Conservation (phyloP, 2,113 vertebrate species). For the Anolis carolinensis region DNA sequence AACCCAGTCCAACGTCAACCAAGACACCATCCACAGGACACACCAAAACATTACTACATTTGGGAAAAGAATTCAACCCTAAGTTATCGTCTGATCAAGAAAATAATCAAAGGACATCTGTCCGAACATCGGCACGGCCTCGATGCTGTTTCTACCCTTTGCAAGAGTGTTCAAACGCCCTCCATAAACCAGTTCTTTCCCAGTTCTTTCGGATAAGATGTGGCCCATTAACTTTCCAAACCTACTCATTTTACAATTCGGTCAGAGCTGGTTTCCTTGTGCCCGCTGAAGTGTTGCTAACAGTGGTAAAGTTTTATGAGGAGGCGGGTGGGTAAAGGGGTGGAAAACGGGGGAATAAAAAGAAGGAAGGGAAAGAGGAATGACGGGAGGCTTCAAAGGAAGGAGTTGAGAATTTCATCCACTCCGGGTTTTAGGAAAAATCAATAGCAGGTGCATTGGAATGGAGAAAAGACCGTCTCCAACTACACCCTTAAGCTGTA, state of each 20-base stretch:
- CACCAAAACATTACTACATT: background rate
- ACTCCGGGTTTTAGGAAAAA: background rate
- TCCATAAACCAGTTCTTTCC: slow-evolving; percentile 43
- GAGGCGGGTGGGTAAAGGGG: background rate
- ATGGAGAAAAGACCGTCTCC: background rate
- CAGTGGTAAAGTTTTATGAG: slow-evolving; percentile 23
- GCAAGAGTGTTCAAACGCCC: slow-evolving; percentile 33
- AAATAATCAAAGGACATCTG: slow-evolving; percentile 35
- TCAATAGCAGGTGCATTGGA: background rate
- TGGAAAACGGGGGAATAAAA: background rate
- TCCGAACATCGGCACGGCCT: slow-evolving; percentile 32
- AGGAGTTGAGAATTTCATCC: background rate
- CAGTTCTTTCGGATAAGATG: slow-evolving; percentile 48
- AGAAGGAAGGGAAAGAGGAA: too few relatives aligned
- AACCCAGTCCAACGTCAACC: too few relatives aligned
- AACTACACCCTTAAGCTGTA: background rate
- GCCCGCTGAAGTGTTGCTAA: slow-evolving; percentile 29
- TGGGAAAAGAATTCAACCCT: background rate
- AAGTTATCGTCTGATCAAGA: background rate
- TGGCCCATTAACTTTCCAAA: slow-evolving; percentile 62
- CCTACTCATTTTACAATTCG: slow-evolving; percentile 69
- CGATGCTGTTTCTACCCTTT: slow-evolving; percentile 17
- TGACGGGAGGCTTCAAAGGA: background rate
- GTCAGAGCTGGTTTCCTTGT: slow-evolving; percentile 43
- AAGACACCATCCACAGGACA: background rate